A percentile compares a stretch with the other conserved stretches of the same genome.
Evolutionary conservation across 2,113 vertebrate species (phyloP).

Genomic region (Actenoides lindsayi): DNA sequence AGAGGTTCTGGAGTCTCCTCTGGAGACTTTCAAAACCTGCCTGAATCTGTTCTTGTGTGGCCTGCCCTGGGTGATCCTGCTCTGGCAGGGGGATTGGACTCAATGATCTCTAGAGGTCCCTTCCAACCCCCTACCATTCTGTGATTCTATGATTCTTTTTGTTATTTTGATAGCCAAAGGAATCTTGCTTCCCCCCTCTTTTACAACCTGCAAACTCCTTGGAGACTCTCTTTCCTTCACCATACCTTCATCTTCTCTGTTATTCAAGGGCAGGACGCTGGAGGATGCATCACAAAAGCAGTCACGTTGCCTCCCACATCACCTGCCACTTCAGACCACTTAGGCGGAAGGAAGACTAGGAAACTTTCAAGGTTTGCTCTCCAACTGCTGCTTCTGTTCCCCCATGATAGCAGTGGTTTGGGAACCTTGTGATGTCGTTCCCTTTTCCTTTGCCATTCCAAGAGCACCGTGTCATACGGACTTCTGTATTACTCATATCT

Average conservation of each 20-base stretch:
- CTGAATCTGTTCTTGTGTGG: no score
- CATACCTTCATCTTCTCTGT: not conserved
- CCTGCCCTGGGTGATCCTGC: no score
- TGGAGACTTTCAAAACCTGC: no score
- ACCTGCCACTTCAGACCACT: accelerated
- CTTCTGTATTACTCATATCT: not conserved
- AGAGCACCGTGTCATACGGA: accelerated
- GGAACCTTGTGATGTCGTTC: not conserved
- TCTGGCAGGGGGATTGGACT: no score
- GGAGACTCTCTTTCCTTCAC: not conserved
- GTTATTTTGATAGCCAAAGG: not conserved
- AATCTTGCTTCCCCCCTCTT: not conserved
- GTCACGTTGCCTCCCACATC: accelerated
- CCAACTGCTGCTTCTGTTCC: not conserved
- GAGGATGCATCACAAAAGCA: accelerated
- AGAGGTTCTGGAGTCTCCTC: no score
- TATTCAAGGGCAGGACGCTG: not conserved
- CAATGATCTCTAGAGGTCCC: no score
- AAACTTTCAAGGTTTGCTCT: not conserved
- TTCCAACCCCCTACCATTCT: no score
- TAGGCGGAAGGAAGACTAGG: not conserved
- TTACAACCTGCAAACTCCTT: accelerated
- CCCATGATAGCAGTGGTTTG: not conserved
- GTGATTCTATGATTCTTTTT: not conserved
- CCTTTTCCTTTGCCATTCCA: not conserved